Percentiles rank a stretch among this genome's conserved stretches.
phyloP scores from a whole-genome alignment of 2,113 vertebrate genomes.

The Chionis minor region DNA sequence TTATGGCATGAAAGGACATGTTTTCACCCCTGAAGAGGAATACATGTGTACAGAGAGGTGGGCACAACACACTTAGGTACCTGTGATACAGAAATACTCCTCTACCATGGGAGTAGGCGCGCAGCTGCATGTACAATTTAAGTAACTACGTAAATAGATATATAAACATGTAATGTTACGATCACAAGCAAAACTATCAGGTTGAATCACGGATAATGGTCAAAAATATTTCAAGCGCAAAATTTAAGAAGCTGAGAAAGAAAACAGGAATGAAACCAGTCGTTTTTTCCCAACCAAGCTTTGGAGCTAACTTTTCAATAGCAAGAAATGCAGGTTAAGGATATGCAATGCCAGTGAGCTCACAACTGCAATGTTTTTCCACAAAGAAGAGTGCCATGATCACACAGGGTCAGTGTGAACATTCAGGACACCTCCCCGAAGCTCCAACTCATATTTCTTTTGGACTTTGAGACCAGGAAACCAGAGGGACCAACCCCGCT shows the following conservation, averaged over 20 bases:
- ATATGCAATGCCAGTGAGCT: not conserved
- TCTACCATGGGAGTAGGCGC: not conserved
- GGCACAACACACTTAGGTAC: not conserved
- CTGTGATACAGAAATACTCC: not conserved
- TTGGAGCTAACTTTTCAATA: not conserved
- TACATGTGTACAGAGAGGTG: rapidly evolving
- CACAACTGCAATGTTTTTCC: not conserved
- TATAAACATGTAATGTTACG: not conserved
- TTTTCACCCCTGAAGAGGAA: not conserved
- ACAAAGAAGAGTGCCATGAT: not conserved
- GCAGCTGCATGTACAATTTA: not conserved
- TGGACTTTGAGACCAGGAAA: not conserved
- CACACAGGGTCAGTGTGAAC: too few species aligned
- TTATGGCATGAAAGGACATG: rapidly evolving
- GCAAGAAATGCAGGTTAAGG: not conserved
- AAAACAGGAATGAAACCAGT: not conserved
- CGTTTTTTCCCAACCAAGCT: not conserved
- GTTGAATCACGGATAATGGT: not conserved
- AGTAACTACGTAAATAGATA: not conserved
- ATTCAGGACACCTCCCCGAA: not conserved
- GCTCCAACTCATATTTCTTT: not conserved
- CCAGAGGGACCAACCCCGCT: not conserved
- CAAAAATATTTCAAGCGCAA: not conserved
- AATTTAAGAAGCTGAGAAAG: not conserved
- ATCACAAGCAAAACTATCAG: not conserved